Evolutionary conservation across 2,113 vertebrate genomes (phyloP).

Genomic region (Macroglossus sobrinus): DNA sequence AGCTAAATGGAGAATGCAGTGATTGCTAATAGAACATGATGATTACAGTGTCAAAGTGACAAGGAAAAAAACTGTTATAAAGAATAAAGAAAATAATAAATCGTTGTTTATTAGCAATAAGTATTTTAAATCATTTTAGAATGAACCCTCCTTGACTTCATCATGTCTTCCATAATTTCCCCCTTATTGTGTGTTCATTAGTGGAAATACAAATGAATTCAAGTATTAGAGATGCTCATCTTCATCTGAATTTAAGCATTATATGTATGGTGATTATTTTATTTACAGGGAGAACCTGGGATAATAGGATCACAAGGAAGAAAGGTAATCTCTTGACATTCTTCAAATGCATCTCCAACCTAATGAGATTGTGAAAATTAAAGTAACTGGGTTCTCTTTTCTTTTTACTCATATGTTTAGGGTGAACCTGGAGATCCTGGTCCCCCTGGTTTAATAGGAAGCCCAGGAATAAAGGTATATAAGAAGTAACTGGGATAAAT

Average conservation of each 20-base stretch:
- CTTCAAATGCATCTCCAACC: background rate
- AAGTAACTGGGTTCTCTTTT: background rate
- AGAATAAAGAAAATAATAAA: background rate
- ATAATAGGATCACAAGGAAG: slow-evolving; percentile 85
- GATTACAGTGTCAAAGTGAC: background rate
- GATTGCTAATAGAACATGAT: background rate
- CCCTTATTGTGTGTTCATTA: background rate
- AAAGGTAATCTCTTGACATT: slow-evolving; percentile 83
- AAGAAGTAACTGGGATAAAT: background rate
- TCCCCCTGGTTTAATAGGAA: slow-evolving; percentile 86
- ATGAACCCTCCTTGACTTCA: background rate
- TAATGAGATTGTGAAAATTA: background rate
- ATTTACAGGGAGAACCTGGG: slow-evolving; percentile 87
- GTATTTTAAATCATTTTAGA: background rate
- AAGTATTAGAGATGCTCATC: background rate
- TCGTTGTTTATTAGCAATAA: background rate
- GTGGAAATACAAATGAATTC: background rate
- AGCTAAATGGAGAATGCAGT: background rate
- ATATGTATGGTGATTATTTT: slow-evolving; percentile 8
- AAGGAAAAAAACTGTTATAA: background rate
- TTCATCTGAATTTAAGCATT: slow-evolving; percentile 35
- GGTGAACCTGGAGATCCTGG: slow-evolving; percentile 88
- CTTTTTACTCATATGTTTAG: slow-evolving; percentile 52
- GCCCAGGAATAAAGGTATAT: slow-evolving; percentile 88
- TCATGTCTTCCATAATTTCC: background rate